Base-by-base conservation (phyloP, 2,113 vertebrate species). In the Nycticryphes semicollaris region DNA sequence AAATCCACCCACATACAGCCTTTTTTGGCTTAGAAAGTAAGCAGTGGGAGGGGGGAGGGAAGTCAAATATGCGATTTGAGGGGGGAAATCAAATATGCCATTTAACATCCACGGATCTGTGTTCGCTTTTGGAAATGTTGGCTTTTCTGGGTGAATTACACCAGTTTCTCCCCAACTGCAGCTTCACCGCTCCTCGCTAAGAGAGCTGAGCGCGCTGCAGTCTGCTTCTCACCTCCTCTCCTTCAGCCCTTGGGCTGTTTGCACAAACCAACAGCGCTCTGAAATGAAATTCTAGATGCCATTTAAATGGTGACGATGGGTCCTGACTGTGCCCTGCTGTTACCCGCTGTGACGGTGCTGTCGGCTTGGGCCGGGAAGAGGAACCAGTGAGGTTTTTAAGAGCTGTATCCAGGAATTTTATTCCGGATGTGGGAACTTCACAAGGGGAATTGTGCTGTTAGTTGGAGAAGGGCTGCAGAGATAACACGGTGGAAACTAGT, bases 41-140 rank as follows among this genome's bases (percentile, higher is more conserved):
- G 0, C 1, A 43, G 73, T 50, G 88, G 68, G 53, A 9, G 64
- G 4, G 7, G 22, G 2, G 45, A 0, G 47, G 47, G 47, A 1
- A 13, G 67, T 57, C 62, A 85, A 51, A n/a, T 59, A 24, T 1
- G n/a, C 1, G 16, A 45, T 62, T 50, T 0, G 9, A 59, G 69
- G 4, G 7, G 21, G 3, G 41, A 1, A 13, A 70, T 62, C 51
- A 85, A 51, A 31, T 59, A 21, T 1, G 37, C 1, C 10, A 45
- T 62, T 50, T 0, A 9, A 54, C 37, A 35, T 82, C 82, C 56
- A 37, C 1, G 0, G 63, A 20, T 70, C 57, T 3, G 17, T 12
- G 50, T 14, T 82, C 0, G 1, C 35, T 80, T 72, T 68, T 59
- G 90, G 81, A 80, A 91, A 27, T 0, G 2, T 30, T 15, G 59